Conservation (phyloP, 2,113 vertebrate species). For the Crypturellus undulatus region DNA sequence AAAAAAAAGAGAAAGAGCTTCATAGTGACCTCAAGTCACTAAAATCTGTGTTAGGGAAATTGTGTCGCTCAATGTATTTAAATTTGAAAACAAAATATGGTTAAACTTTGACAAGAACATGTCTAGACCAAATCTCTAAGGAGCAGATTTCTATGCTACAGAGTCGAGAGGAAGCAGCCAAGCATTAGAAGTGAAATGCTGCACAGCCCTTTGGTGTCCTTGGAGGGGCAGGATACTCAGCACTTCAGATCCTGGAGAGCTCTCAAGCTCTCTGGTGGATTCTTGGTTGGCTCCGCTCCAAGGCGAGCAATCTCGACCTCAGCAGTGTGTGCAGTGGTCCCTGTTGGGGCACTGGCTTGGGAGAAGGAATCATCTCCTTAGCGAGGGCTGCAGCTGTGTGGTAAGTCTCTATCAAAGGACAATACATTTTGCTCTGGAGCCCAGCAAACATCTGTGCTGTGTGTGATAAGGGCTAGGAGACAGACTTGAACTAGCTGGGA, state of each 20-base stretch:
- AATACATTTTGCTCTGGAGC: neutral
- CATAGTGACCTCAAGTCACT: neutral
- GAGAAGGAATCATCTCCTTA: neutral
- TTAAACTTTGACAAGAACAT: neutral
- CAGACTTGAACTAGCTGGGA: neutral
- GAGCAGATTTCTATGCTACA: neutral
- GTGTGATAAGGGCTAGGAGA: neutral
- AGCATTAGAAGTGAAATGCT: neutral
- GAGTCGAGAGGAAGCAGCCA: neutral
- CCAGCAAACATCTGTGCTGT: neutral
- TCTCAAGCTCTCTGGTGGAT: neutral
- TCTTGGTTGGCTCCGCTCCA: neutral
- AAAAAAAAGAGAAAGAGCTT: neutral
- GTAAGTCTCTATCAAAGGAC: neutral
- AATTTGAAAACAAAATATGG: neutral
- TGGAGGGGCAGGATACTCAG: neutral
- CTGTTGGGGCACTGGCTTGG: neutral
- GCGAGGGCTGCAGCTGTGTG: neutral
- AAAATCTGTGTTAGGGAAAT: neutral
- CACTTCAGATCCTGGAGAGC: neutral
- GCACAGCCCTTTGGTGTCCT: neutral
- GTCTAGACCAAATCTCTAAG: neutral
- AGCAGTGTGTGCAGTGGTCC: neutral
- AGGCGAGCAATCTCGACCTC: neutral
- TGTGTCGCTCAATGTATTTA: accelerated